These are phyloP conservation scores for Chrysodeixis includens DNA, from an alignment of 2,888 invertebrate species.

Conservation along the genomic window DNA sequence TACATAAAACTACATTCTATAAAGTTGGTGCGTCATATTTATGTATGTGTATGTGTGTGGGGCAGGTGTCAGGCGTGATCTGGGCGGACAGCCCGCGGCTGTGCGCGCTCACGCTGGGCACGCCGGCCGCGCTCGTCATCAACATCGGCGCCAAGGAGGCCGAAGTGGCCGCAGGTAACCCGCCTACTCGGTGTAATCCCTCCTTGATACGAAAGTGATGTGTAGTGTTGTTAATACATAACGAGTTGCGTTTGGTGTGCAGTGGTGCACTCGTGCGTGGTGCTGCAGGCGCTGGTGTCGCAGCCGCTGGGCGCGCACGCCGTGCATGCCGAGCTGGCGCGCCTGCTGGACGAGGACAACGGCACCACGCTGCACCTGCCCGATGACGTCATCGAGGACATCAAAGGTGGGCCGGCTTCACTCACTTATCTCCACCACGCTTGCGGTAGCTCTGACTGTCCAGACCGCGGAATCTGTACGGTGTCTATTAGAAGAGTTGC, in stretches of 20 bases:
- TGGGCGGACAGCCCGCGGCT: constrained; percentile 96
- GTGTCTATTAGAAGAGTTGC: too few relatives aligned
- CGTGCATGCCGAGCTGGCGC: constrained; percentile 90
- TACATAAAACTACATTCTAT: too few relatives aligned
- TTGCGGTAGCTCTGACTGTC: too few relatives aligned
- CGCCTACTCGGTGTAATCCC: neutral
- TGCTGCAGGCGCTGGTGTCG: constrained; percentile 95
- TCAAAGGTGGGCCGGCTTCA: constrained; percentile 90
- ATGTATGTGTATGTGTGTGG: neutral
- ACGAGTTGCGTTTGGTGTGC: constrained; percentile 66
- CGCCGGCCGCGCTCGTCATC: constrained; percentile 93
- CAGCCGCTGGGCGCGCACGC: constrained; percentile 93
- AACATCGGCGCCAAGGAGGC: constrained; percentile 97
- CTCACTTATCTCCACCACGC: neutral
- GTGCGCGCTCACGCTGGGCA: constrained; percentile 94
- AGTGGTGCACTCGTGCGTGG: constrained; percentile 95
- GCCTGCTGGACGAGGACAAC: constrained; percentile 83
- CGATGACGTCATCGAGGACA: constrained; percentile 92
- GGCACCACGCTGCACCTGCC: constrained; percentile 83
- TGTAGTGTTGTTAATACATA: too few relatives aligned
- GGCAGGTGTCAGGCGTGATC: constrained; percentile 91
- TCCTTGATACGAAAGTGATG: neutral
- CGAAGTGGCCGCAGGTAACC: constrained; percentile 82
- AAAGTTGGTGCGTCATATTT: neutral
- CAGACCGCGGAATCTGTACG: too few relatives aligned